A percentile compares a stretch with the other conserved stretches of the same genome.
Conservation (phyloP, 2,113 vertebrate genomes). For the Mohoua ochrocephala region DNA sequence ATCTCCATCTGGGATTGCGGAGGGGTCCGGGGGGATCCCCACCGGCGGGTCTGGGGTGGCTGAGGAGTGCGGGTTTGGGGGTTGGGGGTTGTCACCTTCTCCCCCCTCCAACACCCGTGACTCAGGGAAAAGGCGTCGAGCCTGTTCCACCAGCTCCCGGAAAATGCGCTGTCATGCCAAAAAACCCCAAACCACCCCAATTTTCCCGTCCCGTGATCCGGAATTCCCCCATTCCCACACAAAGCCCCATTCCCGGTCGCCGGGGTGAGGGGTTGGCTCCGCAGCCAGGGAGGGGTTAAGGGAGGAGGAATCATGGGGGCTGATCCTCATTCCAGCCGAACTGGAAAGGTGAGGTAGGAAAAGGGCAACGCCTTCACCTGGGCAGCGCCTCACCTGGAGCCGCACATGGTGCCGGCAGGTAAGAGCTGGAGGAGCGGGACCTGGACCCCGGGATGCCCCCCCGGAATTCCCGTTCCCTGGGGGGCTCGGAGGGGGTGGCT, state of each 20-base stretch:
- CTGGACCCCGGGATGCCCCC: not conserved
- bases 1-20: not conserved
- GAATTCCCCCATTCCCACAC: fast-evolving
- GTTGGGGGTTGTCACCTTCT: not conserved
- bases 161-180: not conserved
- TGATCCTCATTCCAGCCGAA: not conserved
- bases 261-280: fast-evolving
- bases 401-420: constrained; percentile 7
- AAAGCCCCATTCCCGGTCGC: fast-evolving
- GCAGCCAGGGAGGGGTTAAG: constrained; percentile 20
- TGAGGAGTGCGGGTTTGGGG: fast-evolving
- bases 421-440: not conserved
- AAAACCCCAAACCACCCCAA: fast-evolving
- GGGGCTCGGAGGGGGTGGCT: no score
- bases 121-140: not conserved
- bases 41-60: fast-evolving
- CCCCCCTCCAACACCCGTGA: not conserved
- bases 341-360: constrained; percentile 65
- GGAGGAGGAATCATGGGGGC: not conserved
- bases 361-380: constrained; percentile 40
- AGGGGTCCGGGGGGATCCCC: not conserved
- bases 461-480: fast-evolving
- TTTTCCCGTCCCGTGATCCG: not conserved
- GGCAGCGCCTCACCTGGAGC: not conserved
- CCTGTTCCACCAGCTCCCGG: not conserved